These are phyloP conservation scores for Poecilia velifera DNA, from an alignment of 2,797 vertebrate species.

Conservation along the genomic window DNA sequence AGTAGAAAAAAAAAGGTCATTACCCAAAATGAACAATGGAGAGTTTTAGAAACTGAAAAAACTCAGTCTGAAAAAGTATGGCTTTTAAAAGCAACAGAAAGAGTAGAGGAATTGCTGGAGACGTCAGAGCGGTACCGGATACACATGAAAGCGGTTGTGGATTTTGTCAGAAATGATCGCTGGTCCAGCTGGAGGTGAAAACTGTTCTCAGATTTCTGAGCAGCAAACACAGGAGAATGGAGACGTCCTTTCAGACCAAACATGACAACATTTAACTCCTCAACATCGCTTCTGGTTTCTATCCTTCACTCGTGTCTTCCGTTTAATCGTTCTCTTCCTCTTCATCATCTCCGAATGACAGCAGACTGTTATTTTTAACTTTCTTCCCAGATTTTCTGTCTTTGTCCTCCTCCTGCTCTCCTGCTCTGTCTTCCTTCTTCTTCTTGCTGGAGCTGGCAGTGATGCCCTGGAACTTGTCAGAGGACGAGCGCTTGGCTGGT, in stretches of 20 bases:
- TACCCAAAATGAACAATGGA: not conserved
- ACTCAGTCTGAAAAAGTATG: not conserved
- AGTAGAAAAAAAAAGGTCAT: not conserved
- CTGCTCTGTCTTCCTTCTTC: slow-evolving; percentile 80
- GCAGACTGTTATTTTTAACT: slow-evolving; percentile 93
- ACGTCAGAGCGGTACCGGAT: not conserved
- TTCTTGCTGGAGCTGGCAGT: slow-evolving; percentile 93
- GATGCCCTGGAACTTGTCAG: slow-evolving; percentile 88
- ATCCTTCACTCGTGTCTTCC: not conserved
- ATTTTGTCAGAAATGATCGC: not conserved
- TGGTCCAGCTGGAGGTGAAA: not conserved
- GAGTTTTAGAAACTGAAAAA: not conserved
- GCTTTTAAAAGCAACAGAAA: not conserved
- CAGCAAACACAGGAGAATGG: not conserved
- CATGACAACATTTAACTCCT: not conserved
- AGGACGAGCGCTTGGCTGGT: slow-evolving; percentile 89
- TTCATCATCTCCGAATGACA: slow-evolving; percentile 93
- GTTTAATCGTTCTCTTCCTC: slow-evolving; percentile 85
- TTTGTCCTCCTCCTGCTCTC: slow-evolving; percentile 70
- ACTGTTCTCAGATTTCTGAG: not conserved
- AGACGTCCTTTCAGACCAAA: not conserved
- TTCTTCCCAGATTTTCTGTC: slow-evolving; percentile 84
- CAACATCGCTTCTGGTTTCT: not conserved
- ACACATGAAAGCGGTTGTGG: not conserved
- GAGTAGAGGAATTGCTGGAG: not conserved